phyloP scores from a whole-genome alignment of 2,888 invertebrate genomes.

The Netelia inedita region DNA sequence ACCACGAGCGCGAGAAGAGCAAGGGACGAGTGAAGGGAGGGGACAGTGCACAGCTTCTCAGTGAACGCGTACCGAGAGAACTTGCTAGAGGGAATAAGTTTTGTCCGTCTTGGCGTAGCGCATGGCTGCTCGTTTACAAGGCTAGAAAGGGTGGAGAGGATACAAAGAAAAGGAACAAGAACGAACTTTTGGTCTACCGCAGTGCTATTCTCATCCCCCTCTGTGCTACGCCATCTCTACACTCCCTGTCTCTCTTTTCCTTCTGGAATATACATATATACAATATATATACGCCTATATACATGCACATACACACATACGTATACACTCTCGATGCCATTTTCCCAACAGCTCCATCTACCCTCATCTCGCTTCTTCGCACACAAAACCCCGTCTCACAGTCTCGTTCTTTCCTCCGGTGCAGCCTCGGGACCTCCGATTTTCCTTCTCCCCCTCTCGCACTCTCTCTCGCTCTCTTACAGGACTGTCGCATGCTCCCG shows the following conservation, averaged over 20 bases:
- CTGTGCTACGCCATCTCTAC: conserved; percentile 11
- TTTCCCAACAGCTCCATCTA: conserved; percentile 35
- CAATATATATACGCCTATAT: neutral
- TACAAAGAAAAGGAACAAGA: conserved; percentile 61
- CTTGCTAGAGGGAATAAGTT: conserved; percentile 59
- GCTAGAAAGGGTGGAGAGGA: conserved; percentile 24
- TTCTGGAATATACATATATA: conserved; percentile 26
- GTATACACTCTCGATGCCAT: conserved; percentile 42
- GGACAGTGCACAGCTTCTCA: conserved; percentile 25
- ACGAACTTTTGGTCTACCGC: conserved; percentile 64
- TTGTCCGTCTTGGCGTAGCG: conserved; percentile 51
- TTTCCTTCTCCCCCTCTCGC: conserved; percentile 31
- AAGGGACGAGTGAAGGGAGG: conserved; percentile 7
- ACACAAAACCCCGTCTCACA: conserved; percentile 20
- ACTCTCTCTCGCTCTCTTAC: conserved; percentile 35
- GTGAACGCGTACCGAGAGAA: conserved; percentile 6
- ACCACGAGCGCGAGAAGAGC: conserved; percentile 21
- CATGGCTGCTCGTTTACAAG: conserved; percentile 64
- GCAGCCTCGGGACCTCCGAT: conserved; percentile 30
- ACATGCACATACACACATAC: neutral
- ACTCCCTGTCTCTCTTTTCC: neutral
- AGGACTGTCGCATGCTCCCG: neutral
- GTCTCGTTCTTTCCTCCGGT: conserved; percentile 45
- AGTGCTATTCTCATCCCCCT: conserved; percentile 34
- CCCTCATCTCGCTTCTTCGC: conserved; percentile 57